These are phyloP conservation scores for Scotopteryx bipunctaria DNA, from an alignment of 2,888 invertebrate genomes.

Conservation along the genomic window DNA sequence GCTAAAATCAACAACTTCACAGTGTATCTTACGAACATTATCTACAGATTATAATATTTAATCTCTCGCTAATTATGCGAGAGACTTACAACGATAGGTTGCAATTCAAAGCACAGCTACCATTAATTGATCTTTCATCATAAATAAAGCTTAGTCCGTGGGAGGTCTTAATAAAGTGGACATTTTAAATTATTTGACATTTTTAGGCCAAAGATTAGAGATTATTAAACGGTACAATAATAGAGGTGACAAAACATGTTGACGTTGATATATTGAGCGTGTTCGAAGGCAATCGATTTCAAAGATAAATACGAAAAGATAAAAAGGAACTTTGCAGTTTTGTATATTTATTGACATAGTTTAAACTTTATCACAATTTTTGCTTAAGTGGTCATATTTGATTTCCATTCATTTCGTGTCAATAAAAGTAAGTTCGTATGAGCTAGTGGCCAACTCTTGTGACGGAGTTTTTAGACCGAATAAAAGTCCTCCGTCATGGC, in stretches of 20 bases:
- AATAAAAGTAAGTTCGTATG: too few species aligned
- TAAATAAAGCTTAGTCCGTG: conserved; percentile 26
- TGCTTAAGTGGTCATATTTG: too few species aligned
- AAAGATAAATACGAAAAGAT: conserved; percentile 15
- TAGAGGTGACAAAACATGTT: conserved; percentile 45
- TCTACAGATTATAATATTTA: conserved; percentile 21
- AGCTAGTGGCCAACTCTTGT: too few species aligned
- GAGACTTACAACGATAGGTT: conserved; percentile 24
- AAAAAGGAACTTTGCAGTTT: too few species aligned
- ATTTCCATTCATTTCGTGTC: too few species aligned
- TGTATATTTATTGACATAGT: too few species aligned
- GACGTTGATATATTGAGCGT: conserved; percentile 46
- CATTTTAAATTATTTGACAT: conserved; percentile 38
- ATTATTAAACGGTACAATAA: conserved; percentile 42
- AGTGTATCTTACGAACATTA: conserved; percentile 12
- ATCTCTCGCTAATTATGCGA: conserved; percentile 24
- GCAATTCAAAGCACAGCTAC: conserved; percentile 24
- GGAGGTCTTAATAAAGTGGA: conserved; percentile 40
- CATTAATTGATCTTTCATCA: conserved; percentile 36
- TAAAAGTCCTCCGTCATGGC: too few species aligned
- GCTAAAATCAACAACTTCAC: conserved; percentile 21
- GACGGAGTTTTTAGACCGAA: too few species aligned
- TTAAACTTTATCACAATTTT: too few species aligned
- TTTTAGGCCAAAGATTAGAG: conserved; percentile 49
- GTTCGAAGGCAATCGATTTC: conserved; percentile 8